Evolutionary conservation across 2,113 vertebrate genomes (phyloP).

Genomic region (Phyllopteryx taeniolatus): DNA sequence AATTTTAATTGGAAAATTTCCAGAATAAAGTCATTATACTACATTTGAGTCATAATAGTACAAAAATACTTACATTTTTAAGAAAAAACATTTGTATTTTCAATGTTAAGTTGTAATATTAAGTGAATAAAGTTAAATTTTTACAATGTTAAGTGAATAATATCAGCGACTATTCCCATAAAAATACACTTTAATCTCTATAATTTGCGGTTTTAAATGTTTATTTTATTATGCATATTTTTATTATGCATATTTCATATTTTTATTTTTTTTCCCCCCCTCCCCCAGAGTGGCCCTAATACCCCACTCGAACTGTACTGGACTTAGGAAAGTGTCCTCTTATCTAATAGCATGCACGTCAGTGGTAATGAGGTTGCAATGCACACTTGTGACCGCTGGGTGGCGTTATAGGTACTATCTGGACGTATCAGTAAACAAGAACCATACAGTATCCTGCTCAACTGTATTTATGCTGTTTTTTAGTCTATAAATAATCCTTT

Average conservation of each 20-base stretch:
- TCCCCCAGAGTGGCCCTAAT: no score
- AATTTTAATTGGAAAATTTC: not conserved
- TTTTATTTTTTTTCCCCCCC: no score
- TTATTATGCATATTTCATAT: no score
- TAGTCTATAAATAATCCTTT: not conserved
- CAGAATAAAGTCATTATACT: not conserved
- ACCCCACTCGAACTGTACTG: not conserved
- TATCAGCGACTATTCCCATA: not conserved
- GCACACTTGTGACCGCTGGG: slow-evolving; percentile 39
- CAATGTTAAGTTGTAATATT: not conserved
- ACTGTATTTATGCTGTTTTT: not conserved
- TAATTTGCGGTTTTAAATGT: no score
- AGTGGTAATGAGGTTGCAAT: slow-evolving; percentile 9
- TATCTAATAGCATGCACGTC: not conserved
- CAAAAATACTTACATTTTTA: not conserved
- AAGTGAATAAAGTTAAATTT: not conserved
- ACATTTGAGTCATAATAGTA: not conserved
- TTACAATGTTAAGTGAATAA: not conserved
- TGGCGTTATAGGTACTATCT: slow-evolving; percentile 29
- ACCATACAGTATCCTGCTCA: not conserved
- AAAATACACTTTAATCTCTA: not conserved
- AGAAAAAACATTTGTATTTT: no score
- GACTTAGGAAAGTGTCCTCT: no score
- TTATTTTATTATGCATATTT: no score
- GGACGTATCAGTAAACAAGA: not conserved